Evolutionary conservation across 2,113 vertebrate genomes (phyloP).

Genomic region (Pangasianodon gigas): DNA sequence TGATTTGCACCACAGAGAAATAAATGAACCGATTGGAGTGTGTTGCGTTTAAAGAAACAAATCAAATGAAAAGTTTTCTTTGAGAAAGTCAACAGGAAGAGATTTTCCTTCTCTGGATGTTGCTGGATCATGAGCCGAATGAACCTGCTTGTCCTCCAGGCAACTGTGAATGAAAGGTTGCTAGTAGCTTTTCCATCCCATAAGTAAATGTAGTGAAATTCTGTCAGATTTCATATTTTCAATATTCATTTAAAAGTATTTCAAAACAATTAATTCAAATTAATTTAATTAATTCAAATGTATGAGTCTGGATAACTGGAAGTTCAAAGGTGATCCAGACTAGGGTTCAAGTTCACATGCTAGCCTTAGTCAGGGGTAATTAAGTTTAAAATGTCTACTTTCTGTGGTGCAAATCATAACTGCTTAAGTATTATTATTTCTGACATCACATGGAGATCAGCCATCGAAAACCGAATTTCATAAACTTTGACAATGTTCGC

Average conservation of each 20-base stretch:
- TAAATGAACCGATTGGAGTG: not conserved
- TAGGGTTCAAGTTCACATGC: not conserved
- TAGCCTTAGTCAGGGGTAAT: not conserved
- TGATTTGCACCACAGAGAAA: not conserved
- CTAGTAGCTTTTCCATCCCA: not conserved
- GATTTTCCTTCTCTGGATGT: not conserved
- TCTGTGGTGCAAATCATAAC: slow-evolving; percentile 7
- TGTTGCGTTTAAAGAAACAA: not conserved
- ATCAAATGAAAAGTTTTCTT: not conserved
- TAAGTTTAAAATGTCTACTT: not conserved
- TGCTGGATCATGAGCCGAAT: not conserved
- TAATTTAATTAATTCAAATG: not conserved
- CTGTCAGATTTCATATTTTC: not conserved
- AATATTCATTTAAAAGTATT: not conserved
- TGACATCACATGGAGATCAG: slow-evolving; percentile 30
- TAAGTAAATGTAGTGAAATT: not conserved
- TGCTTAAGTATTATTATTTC: slow-evolving; percentile 12
- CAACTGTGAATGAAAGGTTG: not conserved
- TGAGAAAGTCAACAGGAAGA: not conserved
- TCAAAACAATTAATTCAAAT: not conserved
- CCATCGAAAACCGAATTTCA: slow-evolving; percentile 4
- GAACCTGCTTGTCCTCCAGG: not conserved
- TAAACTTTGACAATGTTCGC: slow-evolving; percentile 55
- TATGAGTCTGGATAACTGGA: not conserved
- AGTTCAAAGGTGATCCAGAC: not conserved